A percentile compares a stretch with the other conserved stretches of the same genome.
Evolutionary conservation across 2,113 vertebrate genomes (phyloP).

Genomic region (Atlantisia rogersi): DNA sequence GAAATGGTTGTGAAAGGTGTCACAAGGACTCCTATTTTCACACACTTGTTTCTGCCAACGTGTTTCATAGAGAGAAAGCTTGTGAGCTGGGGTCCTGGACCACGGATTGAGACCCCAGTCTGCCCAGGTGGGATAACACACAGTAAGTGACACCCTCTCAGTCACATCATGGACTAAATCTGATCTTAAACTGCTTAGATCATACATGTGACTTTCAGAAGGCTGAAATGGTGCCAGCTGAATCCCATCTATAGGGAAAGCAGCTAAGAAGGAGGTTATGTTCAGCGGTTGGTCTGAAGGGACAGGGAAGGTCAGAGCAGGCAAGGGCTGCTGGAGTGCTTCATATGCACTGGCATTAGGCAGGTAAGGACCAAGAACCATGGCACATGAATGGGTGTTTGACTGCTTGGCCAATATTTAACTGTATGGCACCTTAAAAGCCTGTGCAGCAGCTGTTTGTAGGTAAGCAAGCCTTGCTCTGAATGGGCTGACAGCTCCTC

Average conservation of each 20-base stretch:
- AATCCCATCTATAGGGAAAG: not conserved
- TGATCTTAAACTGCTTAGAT: not conserved
- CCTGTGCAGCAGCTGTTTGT: not conserved
- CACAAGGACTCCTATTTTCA: not conserved
- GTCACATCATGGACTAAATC: not conserved
- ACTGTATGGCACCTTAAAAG: not conserved
- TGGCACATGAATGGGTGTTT: not conserved
- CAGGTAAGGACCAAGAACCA: not conserved
- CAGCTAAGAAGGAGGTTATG: not conserved
- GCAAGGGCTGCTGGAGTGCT: not conserved
- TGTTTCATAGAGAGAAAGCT: not conserved
- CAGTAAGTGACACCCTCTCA: not conserved
- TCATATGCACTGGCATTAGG: not conserved
- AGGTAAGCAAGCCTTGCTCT: not conserved
- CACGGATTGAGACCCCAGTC: not conserved
- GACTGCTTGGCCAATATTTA: not conserved
- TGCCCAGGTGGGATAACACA: not conserved
- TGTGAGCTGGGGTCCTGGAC: accelerated
- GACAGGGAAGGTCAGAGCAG: not conserved
- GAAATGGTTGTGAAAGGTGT: not conserved
- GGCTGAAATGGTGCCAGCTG: not conserved
- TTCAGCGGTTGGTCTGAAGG: not conserved
- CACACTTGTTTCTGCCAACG: not conserved
- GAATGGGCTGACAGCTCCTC: not conserved
- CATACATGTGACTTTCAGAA: not conserved